Evolutionary conservation across 2,888 invertebrate species (phyloP).

Genomic region (Tipula confusa): DNA sequence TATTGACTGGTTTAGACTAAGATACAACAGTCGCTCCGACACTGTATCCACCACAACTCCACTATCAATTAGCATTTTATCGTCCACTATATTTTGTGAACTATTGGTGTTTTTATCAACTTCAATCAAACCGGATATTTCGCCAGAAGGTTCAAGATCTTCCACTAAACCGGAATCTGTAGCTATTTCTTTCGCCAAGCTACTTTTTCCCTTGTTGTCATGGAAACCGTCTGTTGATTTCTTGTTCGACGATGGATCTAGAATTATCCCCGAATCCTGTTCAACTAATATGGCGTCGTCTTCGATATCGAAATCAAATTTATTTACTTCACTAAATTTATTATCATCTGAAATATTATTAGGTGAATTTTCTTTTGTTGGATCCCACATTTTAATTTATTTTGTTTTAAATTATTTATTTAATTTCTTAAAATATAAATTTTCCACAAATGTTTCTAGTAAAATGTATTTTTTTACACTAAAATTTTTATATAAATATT

Average conservation of each 20-base stretch:
- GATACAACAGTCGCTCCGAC: conserved; percentile 59
- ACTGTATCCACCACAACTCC: conserved; percentile 57
- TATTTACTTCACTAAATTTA: neutral
- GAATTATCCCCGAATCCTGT: conserved; percentile 43
- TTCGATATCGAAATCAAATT: conserved; percentile 25
- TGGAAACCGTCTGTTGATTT: neutral
- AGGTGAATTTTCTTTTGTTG: conserved; percentile 12
- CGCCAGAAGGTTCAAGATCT: conserved; percentile 26
- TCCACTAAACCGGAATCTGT: neutral
- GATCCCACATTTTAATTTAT: conserved; percentile 29
- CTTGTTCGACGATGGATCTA: conserved; percentile 34
- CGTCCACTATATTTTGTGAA: conserved; percentile 32
- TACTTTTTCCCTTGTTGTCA: neutral
- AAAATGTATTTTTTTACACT: neutral
- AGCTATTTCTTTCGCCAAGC: neutral
- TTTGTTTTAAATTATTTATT: neutral
- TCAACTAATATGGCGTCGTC: neutral
- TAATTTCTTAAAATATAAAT: neutral
- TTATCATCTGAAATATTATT: conserved; percentile 29
- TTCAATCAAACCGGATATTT: conserved; percentile 42
- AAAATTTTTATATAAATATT: neutral
- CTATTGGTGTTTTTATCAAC: conserved; percentile 37
- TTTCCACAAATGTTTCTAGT: neutral
- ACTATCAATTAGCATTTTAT: conserved; percentile 60
- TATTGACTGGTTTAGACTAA: conserved; percentile 49